Percentiles rank a stretch among this genome's conserved stretches.
These are phyloP conservation scores for Zaprionus obscuricornis DNA, from an alignment of 2,888 invertebrate genomes.

Conservation along the genomic window DNA sequence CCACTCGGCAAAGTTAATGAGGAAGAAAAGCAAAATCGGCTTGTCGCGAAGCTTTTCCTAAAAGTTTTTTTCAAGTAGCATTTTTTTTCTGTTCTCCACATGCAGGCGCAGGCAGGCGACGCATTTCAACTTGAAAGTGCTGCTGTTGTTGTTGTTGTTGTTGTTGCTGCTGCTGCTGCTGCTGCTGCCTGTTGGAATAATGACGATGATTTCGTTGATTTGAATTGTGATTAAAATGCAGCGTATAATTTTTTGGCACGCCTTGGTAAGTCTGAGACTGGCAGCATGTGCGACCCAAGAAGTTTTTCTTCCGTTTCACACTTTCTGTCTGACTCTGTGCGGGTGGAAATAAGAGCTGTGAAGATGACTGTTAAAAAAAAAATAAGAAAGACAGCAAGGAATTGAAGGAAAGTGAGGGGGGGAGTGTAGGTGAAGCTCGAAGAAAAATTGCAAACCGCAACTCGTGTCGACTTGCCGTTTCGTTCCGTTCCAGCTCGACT, in stretches of 20 bases:
- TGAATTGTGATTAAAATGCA: conserved; percentile 82
- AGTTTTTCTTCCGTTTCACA: conserved; percentile 71
- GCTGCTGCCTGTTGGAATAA: conserved; percentile 59
- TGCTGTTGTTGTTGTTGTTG: neutral
- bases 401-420: conserved; percentile 15
- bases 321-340: conserved; percentile 63
- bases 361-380: conserved; percentile 20
- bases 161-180: neutral
- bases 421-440: conserved; percentile 35
- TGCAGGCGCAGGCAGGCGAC: conserved; percentile 36
- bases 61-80: conserved; percentile 57
- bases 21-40: conserved; percentile 44
- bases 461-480: conserved; percentile 72
- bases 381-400: neutral
- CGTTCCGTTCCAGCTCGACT: conserved; percentile 62
- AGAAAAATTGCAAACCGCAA: conserved; percentile 79
- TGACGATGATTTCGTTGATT: conserved; percentile 78
- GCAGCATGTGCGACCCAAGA: conserved; percentile 65
- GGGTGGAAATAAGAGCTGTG: neutral
- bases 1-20: conserved; percentile 52
- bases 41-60: conserved; percentile 9
- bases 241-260: conserved; percentile 71
- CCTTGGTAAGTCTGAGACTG: conserved; percentile 38
- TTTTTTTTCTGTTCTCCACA: conserved; percentile 45
- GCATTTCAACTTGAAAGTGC: conserved; percentile 23